Conservation (phyloP, 2,797 vertebrate species). For the Stomatorhinus walkeri region DNA sequence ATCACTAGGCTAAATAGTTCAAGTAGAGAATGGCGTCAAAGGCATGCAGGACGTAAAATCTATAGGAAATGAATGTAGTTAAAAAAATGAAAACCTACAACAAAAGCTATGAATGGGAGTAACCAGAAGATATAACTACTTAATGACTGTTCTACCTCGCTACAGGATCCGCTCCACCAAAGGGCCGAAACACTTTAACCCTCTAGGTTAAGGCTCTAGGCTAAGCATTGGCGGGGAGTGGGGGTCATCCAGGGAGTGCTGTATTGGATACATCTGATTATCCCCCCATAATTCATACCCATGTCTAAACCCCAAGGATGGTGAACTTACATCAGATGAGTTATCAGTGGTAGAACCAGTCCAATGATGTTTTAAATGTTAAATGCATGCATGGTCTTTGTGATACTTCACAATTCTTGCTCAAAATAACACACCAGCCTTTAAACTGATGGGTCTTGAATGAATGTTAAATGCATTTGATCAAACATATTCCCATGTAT, state of each 20-base stretch:
- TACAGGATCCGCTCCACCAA: background rate
- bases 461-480: background rate
- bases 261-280: background rate
- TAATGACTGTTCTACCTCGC: background rate
- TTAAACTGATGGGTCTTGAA: background rate
- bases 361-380: background rate
- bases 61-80: constrained; percentile 56
- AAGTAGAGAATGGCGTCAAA: constrained; percentile 56
- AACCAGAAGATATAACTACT: background rate
- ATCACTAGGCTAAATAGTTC: constrained; percentile 52
- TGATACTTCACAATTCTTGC: background rate
- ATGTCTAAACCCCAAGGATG: background rate
- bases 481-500: background rate
- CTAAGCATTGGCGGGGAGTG: background rate
- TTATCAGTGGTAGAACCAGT: background rate
- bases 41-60: constrained; percentile 51
- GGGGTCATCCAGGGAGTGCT: background rate
- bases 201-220: background rate
- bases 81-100: constrained; percentile 49
- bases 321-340: background rate
- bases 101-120: background rate
- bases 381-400: background rate
- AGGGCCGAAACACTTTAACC: background rate
- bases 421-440: background rate
- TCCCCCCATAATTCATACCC: background rate